These are phyloP conservation scores for Endotricha flammealis DNA, from an alignment of 2,888 invertebrate species.

Conservation along the genomic window DNA sequence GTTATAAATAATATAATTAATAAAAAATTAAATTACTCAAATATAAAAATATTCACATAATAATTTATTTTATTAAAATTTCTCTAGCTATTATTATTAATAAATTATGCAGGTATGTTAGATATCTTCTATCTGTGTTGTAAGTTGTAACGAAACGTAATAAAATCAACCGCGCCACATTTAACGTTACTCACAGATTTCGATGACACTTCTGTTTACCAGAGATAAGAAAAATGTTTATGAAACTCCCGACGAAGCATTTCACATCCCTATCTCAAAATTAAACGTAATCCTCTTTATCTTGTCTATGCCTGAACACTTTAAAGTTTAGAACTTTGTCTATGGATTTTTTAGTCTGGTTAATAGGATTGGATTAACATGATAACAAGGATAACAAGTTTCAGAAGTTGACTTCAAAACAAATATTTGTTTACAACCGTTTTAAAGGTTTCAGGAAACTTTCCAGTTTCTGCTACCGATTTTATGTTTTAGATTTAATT, in stretches of 20 bases:
- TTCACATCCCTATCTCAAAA: slow-evolving; percentile 11
- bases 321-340: slow-evolving; percentile 1
- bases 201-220: slow-evolving; percentile 3
- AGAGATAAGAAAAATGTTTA: slow-evolving; percentile 16
- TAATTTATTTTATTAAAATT: no score
- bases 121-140: no score
- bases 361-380: not conserved
- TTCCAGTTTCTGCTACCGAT: no score
- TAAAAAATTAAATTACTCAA: no score
- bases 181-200: slow-evolving; percentile 6
- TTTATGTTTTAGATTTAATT: no score
- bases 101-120: no score
- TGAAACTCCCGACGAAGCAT: slow-evolving; percentile 6
- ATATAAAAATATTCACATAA: no score
- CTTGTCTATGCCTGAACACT: slow-evolving; percentile 7
- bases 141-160: slow-evolving; percentile 2
- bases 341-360: not conserved
- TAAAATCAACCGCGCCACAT: slow-evolving; percentile 6
- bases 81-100: no score
- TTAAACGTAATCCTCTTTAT: slow-evolving; percentile 8
- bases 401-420: no score
- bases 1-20: no score
- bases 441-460: no score
- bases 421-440: no score
- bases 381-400: not conserved